Evolutionary conservation across 2,113 vertebrate genomes (phyloP).

Genomic region (Xiphophorus maculatus): DNA sequence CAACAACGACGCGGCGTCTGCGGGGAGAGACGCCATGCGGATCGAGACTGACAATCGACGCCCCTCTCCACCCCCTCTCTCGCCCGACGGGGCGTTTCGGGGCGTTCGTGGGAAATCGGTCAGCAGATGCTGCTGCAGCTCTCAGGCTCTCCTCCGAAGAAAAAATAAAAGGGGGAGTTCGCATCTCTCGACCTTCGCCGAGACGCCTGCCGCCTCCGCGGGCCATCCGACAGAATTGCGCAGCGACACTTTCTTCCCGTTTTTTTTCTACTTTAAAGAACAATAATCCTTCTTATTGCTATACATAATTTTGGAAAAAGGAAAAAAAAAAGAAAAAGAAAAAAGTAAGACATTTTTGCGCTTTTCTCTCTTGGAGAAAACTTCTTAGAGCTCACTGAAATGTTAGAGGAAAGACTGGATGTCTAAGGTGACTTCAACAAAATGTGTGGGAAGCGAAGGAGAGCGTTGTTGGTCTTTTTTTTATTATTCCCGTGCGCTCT

Average conservation of each 20-base stretch:
- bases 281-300: slow-evolving; percentile 60
- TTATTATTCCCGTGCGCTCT: slow-evolving; percentile 52
- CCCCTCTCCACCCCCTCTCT: neutral
- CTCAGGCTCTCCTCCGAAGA: slow-evolving; percentile 65
- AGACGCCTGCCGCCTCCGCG: slow-evolving; percentile 70
- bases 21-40: slow-evolving; percentile 57
- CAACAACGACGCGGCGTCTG: slow-evolving; percentile 72
- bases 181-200: slow-evolving; percentile 70
- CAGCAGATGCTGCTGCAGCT: slow-evolving; percentile 59
- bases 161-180: slow-evolving; percentile 48
- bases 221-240: slow-evolving; percentile 77
- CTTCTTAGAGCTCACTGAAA: slow-evolving; percentile 76
- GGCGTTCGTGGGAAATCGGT: slow-evolving; percentile 42
- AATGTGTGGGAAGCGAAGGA: slow-evolving; percentile 70
- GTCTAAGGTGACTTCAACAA: slow-evolving; percentile 60
- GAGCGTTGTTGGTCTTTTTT: slow-evolving; percentile 41
- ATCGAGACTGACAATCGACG: slow-evolving; percentile 60
- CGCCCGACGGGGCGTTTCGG: neutral
- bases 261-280: slow-evolving; percentile 72
- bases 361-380: slow-evolving; percentile 70
- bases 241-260: slow-evolving; percentile 83
- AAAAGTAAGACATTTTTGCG: slow-evolving; percentile 64
- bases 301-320: slow-evolving; percentile 16
- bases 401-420: slow-evolving; percentile 36
- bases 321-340: slow-evolving; percentile 14